Conservation (phyloP, 2,888 invertebrate genomes). For the Drosophila percnosoma region DNA sequence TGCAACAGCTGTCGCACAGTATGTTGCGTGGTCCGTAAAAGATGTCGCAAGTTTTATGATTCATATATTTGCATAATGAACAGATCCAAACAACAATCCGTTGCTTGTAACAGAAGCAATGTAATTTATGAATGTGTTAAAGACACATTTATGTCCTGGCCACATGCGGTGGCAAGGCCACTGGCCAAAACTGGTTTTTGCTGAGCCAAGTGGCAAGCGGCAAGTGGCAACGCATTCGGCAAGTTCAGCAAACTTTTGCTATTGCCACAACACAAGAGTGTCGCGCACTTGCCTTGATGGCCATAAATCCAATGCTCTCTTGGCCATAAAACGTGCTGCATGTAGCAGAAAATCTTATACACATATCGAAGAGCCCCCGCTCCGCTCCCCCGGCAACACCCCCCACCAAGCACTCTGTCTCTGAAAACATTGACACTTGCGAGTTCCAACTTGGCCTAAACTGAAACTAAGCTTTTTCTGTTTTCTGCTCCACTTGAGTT, state of each 20-base stretch:
- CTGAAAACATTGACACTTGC: constrained; percentile 43
- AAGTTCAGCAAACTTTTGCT: constrained; percentile 65
- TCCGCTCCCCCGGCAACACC: not conserved
- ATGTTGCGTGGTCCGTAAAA: constrained; percentile 39
- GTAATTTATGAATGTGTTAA: constrained; percentile 56
- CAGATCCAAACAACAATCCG: constrained; percentile 11
- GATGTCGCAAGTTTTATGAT: constrained; percentile 40
- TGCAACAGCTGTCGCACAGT: constrained; percentile 48
- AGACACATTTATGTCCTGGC: constrained; percentile 32
- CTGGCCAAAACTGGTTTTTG: constrained; percentile 23
- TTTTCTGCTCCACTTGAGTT: constrained; percentile 10
- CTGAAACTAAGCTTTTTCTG: constrained; percentile 35
- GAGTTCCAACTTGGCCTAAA: constrained; percentile 10
- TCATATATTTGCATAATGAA: constrained; percentile 61
- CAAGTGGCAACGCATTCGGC: constrained; percentile 50
- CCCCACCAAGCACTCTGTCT: not conserved
- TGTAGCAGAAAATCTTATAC: constrained; percentile 42
- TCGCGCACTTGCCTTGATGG: constrained; percentile 58
- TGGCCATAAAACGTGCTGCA: constrained; percentile 59
- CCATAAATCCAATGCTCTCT: constrained; percentile 66
- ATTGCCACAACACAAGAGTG: constrained; percentile 38
- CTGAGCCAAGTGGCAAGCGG: constrained; percentile 39
- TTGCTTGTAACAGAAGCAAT: not conserved
- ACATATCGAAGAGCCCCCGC: not conserved
- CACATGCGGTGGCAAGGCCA: constrained; percentile 41